Conservation (phyloP, 2,797 vertebrate species). For the Adrianichthys oophorus region DNA sequence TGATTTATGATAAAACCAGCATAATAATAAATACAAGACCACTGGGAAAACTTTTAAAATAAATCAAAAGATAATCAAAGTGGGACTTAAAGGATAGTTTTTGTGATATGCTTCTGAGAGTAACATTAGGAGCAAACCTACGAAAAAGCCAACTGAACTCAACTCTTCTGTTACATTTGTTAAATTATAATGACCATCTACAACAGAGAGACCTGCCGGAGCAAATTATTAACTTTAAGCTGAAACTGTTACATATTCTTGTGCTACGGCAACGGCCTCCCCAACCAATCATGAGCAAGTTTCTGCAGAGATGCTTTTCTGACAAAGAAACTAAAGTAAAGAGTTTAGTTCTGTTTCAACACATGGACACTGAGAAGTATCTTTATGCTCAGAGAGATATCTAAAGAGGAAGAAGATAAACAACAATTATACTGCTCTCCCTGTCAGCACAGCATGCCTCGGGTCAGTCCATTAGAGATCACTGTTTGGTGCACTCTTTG, state of each 20-base stretch:
- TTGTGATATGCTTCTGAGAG: constrained; percentile 79
- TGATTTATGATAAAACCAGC: no score
- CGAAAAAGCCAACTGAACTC: constrained; percentile 70
- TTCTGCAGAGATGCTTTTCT: constrained; percentile 67
- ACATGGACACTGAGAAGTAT: constrained; percentile 75
- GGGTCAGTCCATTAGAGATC: constrained; percentile 82
- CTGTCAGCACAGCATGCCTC: constrained; percentile 72
- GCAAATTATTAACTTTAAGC: constrained; percentile 85
- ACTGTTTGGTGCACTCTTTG: constrained; percentile 75
- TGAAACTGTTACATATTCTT: constrained; percentile 83
- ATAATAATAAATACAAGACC: no score
- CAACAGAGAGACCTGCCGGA: constrained; percentile 82
- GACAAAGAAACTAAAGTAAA: constrained; percentile 73
- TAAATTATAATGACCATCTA: constrained; percentile 83
- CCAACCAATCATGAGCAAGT: constrained; percentile 75
- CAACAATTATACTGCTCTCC: constrained; percentile 77
- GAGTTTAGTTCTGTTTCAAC: constrained; percentile 68
- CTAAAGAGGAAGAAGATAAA: constrained; percentile 75
- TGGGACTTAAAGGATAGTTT: constrained; percentile 64
- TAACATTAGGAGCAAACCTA: constrained; percentile 77
- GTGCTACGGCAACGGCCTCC: constrained; percentile 62
- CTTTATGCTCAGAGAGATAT: constrained; percentile 73
- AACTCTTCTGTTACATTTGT: constrained; percentile 82
- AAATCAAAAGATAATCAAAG: no score
- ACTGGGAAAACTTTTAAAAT: no score